These are phyloP conservation scores for Adelphocoris suturalis DNA, from an alignment of 2,888 invertebrate genomes.

Conservation along the genomic window DNA sequence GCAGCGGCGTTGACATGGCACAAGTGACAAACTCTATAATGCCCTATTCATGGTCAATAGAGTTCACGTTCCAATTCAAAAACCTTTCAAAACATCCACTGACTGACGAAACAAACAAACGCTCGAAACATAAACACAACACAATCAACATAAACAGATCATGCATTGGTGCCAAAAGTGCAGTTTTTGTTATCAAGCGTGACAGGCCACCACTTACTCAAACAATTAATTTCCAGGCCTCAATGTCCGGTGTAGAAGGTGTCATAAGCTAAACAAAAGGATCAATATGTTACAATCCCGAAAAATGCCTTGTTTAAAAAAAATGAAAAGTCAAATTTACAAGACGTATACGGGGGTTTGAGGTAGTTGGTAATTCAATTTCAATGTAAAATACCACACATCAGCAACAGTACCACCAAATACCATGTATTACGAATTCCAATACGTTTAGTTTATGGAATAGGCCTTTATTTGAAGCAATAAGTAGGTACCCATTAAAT, in stretches of 20 bases:
- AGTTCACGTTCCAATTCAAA: not conserved
- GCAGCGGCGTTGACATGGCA: too few relatives aligned
- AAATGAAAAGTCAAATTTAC: constrained; percentile 7
- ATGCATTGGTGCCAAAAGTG: constrained; percentile 59
- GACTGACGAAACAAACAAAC: not conserved
- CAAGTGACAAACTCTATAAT: too few relatives aligned
- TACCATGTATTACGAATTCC: not conserved
- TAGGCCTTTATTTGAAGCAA: not conserved
- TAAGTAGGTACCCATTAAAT: not conserved
- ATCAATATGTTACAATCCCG: constrained; percentile 35
- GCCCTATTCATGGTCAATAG: too few relatives aligned
- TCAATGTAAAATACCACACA: too few relatives aligned
- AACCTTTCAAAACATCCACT: not conserved
- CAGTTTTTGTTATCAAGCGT: constrained; percentile 59
- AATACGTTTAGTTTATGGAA: not conserved
- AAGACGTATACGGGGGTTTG: not conserved
- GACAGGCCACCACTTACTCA: constrained; percentile 81
- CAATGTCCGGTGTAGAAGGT: constrained; percentile 92
- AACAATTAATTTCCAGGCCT: constrained; percentile 95
- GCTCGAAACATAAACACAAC: not conserved
- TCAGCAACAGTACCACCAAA: not conserved
- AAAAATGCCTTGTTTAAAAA: not conserved
- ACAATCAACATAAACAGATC: constrained; percentile 20
- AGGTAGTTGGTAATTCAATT: not conserved
- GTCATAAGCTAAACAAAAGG: constrained; percentile 87